Base-by-base conservation (phyloP, 1,140 invertebrate genomes). In the Steinernema khuongi region DNA sequence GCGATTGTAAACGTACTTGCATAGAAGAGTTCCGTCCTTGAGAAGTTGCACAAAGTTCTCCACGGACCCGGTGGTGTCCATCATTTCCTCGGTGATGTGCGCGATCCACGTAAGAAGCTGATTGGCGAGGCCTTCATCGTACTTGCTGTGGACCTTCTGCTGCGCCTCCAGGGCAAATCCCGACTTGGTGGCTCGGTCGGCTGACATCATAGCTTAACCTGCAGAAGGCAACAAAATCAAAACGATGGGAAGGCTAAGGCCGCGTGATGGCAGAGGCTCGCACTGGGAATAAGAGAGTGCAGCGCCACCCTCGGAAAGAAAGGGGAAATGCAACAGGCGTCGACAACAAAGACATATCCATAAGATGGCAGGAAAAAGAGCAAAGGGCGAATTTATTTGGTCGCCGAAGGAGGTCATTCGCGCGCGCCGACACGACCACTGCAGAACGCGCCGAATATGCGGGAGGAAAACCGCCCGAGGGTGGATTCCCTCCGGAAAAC, bases 131-230 rank as follows among this genome's bases (percentile, higher is more conserved):
- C 72, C 67, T 28, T 66, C 26, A 28, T 83, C 82, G 67, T 76
- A 83, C 50, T 83, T 83, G 67, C 75, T 74, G 33, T 84, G 77
- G 28, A 83, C 79, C 72, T 83, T 83, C 68, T 82, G 79, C 71
- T 83, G 81, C 1, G 82, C 80, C 72, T 83, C 81, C 1, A 76
- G 67, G 41, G 81, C 81, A 26, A 83, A 67, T 30, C 81, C 81
- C 33, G 82, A 82, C 68, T 84, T 83, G 31, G 67, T 72, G 31
- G 82, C 81, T 11, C 81, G 76, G 29, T 79, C 80, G 22, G 70
- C 11, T 44, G 44, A 43, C 18, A 30, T 76, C 4, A 11, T 71
- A 68, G 68, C 7, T 31, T n/a, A 68, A 31, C 31, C 29, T 68
- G 32, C 4, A 68, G 22, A n/a, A 7, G 36, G 36, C 7, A 41